Evolutionary conservation across 2,797 vertebrate species (phyloP).

Genomic region (Acanthiza pusilla): DNA sequence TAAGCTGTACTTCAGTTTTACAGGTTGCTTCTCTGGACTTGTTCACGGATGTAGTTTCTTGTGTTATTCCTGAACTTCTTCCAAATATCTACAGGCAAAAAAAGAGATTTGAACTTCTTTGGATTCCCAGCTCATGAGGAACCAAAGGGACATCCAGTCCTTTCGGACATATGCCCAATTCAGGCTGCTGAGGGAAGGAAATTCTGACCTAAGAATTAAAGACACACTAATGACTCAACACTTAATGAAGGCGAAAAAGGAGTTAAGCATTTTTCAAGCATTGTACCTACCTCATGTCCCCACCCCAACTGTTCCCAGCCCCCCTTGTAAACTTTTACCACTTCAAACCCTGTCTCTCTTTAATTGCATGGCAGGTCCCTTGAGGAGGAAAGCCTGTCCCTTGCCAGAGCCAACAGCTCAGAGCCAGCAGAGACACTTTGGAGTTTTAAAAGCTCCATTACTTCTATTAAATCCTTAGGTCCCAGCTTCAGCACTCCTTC

Average conservation of each 20-base stretch:
- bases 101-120: background rate
- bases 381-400: background rate
- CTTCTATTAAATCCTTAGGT: background rate
- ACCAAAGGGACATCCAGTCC: background rate
- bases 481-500: background rate
- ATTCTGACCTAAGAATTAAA: background rate
- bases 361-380: background rate
- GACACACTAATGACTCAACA: background rate
- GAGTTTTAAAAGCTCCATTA: background rate
- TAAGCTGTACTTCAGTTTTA: background rate
- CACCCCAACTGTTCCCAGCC: background rate
- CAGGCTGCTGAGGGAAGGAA: background rate
- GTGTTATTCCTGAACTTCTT: background rate
- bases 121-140: background rate
- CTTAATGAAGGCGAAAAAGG: background rate
- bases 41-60: background rate
- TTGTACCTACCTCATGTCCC: background rate
- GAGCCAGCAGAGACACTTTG: background rate
- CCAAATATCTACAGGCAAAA: background rate
- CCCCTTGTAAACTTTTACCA: background rate
- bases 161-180: background rate
- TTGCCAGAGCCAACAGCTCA: background rate
- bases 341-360: background rate
- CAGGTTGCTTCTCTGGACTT: background rate
- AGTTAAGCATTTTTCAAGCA: background rate